Evolutionary conservation across 1,140 invertebrate genomes (phyloP), one percentile per base, ranked within the genome.

Genomic region (Drusus annulatus): DNA sequence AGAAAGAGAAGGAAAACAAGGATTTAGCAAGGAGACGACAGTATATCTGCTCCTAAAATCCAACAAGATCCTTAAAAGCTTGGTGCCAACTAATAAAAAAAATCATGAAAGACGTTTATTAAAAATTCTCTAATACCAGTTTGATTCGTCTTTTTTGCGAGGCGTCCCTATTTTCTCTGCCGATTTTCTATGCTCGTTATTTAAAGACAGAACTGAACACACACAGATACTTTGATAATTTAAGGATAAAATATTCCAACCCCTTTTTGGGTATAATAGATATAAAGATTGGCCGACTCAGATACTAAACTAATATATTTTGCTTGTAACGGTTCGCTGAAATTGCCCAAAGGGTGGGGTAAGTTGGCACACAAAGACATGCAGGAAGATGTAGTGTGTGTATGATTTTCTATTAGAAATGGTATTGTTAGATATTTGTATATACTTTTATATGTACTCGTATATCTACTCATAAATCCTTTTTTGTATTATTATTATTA

Each of bases 191-290:
- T 4, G 54, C 13, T 21, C 7, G 8, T 3, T 56, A 17, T 56
- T 16, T 5, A 2, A n/a, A 7, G 28, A 58, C 69, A 28, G 71
- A 50, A 60, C 65, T 58, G 28, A 28, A 63, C 56, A 79, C 68
- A 65, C 69, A 75, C 76, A 54, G 56, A 80, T 68, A 80, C 81
- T 79, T 71, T 76, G 81, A 83, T 80, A 83, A 83, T 83, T 83
- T 83, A 77, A 79, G 79, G 79, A 83, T 83, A 83, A 83, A 83
- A 83, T 83, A 80, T 83, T 78, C 81, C 76, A 69, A 71, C 75
- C 81, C 74, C 75, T 76, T 71, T 80, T 69, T 54, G 81, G 71
- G 71, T 83, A 78, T 83, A 83, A 83, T 83, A 83, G 81, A 83
- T 83, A 83, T 80, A 83, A 83, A 83, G 81, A 83, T 83, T 76